phyloP scores from a whole-genome alignment of 2,113 vertebrate genomes.

The Microcebus murinus region DNA sequence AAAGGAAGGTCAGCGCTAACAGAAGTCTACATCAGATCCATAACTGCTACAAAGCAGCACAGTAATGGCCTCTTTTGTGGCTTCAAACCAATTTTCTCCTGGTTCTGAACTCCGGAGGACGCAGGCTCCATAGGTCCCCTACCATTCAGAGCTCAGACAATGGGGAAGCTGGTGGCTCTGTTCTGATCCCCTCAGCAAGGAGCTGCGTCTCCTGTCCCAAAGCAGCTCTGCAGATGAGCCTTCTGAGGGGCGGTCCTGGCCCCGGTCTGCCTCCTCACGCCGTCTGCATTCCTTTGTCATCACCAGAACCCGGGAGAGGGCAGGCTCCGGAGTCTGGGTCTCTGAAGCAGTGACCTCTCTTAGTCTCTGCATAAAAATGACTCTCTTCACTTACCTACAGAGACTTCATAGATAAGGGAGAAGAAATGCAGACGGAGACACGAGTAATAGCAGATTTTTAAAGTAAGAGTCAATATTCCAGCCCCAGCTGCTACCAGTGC shows the following conservation, averaged over 20 bases:
- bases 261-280: fast-evolving
- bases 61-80: background rate
- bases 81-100: background rate
- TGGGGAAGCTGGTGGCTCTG: fast-evolving
- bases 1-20: background rate
- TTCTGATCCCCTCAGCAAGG: background rate
- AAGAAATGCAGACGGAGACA: background rate
- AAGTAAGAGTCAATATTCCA: background rate
- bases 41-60: background rate
- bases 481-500: background rate
- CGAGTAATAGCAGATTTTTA: background rate
- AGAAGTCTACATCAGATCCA: background rate
- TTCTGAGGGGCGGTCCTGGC: background rate
- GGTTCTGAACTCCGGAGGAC: background rate
- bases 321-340: background rate
- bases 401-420: background rate
- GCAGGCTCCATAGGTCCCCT: background rate
- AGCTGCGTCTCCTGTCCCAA: fast-evolving
- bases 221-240: background rate
- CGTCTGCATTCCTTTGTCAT: background rate
- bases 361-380: background rate
- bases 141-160: background rate
- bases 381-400: background rate
- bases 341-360: background rate
- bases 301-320: background rate